Base-by-base conservation (phyloP, 1,140 invertebrate genomes). In the Venturia canescens region DNA sequence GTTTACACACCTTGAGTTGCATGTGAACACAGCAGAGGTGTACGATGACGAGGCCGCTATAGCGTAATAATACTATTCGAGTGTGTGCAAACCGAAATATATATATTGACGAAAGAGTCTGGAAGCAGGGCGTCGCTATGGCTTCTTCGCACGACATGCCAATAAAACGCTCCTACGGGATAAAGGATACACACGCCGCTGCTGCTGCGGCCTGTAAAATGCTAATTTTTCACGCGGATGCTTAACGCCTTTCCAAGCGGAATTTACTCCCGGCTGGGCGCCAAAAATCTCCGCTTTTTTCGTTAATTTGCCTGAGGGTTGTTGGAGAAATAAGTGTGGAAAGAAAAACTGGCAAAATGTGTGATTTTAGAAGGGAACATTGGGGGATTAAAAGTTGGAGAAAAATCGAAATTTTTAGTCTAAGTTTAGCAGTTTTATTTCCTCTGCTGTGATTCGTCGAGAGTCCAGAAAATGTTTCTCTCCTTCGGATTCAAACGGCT, bases 201-300 rank as follows among this genome's bases (percentile, higher is more conserved):
- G n/a, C n/a, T n/a, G n/a, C n/a, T n/a, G n/a, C n/a, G n/a, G 83
- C 86, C 88, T 85, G 86, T 89, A 90, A 91, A 91, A 91, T 90
- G 90, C 87, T 91, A 91, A 92, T 92, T 87, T 78, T 34, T 78
- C 81, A 86, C 74, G 23, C 69, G 75, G 63, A 81, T 86, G 84
- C 85, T 57, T 83, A 81, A 88, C 86, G 86, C 85, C 81, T 90
- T 87, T 87, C 82, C 87, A 86, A 88, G 86, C 86, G 84, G 83
- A 89, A 88, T 90, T 89, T 85, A 83, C 84, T 85, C 83, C 21
- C 72, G 83, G 84, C 85, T 86, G 21, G 21, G 2, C 53, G 3
- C 21, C 1, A 0, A 21, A 7, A 57, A 1, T 57, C 4, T 9
- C 16, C 21, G 1, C 53, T 11, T 44, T 44, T 44, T 44, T 13